phyloP scores from a whole-genome alignment of 2,113 vertebrate genomes.

The Merops nubicus region DNA sequence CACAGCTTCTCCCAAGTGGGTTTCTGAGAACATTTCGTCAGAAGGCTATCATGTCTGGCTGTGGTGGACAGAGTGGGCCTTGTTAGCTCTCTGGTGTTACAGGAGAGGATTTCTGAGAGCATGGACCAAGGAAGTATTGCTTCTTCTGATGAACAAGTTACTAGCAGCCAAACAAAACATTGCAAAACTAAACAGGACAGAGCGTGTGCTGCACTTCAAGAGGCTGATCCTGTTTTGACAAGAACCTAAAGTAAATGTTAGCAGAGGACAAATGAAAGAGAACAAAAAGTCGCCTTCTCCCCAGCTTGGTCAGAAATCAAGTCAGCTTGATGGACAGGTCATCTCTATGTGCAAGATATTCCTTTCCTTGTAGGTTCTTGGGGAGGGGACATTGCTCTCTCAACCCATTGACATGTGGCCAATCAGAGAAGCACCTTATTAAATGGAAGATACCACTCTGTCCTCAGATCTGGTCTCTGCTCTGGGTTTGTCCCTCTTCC shows the following conservation, averaged over 20 bases:
- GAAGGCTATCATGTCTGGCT: not conserved
- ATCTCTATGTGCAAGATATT: not conserved
- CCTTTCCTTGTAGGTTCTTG: not conserved
- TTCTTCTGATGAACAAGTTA: slow-evolving; percentile 4
- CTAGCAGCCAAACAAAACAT: slow-evolving; percentile 44
- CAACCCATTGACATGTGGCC: not conserved
- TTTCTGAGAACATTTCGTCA: not conserved
- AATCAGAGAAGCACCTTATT: not conserved
- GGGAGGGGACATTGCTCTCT: not conserved
- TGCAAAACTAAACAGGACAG: slow-evolving; percentile 30
- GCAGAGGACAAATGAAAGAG: not conserved
- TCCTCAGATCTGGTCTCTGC: not conserved
- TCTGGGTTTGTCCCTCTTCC: not conserved
- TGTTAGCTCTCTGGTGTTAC: not conserved
- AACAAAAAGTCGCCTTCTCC: not conserved
- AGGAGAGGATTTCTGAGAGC: not conserved
- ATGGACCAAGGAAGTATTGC: not conserved
- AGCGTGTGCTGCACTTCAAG: not conserved
- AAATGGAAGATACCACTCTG: not conserved
- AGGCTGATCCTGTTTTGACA: slow-evolving; percentile 27
- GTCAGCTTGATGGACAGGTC: not conserved
- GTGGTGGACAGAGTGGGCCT: not conserved
- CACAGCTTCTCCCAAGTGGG: not conserved
- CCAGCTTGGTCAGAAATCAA: not conserved
- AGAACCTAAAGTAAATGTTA: slow-evolving; percentile 23